A percentile compares a stretch with the other conserved stretches of the same genome.
Conservation (phyloP, 2,888 invertebrate genomes). For the Gasteruption jaculator region DNA sequence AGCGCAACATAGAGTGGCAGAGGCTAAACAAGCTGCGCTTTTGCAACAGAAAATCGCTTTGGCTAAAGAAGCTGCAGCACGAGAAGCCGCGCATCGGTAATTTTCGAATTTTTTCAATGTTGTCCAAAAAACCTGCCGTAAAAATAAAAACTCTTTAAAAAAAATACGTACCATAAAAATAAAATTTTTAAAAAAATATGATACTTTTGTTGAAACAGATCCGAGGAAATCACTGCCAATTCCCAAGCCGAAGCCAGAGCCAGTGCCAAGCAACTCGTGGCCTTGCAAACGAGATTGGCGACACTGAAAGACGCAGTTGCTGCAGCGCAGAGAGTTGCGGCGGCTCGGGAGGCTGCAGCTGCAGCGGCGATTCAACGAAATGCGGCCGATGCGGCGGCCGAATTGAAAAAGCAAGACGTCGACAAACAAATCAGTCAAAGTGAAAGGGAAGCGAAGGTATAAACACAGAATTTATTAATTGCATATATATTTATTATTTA, state of each 20-base stretch:
- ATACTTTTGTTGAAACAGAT: slow-evolving; percentile 26
- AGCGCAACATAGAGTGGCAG: slow-evolving; percentile 70
- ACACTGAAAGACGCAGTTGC: slow-evolving; percentile 68
- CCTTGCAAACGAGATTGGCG: slow-evolving; percentile 65
- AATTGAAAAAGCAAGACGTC: slow-evolving; percentile 59
- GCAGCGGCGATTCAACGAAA: slow-evolving; percentile 68
- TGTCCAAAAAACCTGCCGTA: not conserved
- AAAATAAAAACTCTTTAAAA: not conserved
- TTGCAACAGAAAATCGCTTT: slow-evolving; percentile 70
- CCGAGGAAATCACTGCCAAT: slow-evolving; percentile 43
- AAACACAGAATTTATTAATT: slow-evolving; percentile 4
- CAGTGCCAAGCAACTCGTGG: slow-evolving; percentile 59
- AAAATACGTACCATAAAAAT: not conserved
- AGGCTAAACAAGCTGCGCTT: slow-evolving; percentile 68
- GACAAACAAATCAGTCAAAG: slow-evolving; percentile 47
- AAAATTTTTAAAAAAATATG: not conserved
- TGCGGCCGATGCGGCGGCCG: slow-evolving; percentile 66
- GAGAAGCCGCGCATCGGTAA: slow-evolving; percentile 44
- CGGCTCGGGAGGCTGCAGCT: slow-evolving; percentile 69
- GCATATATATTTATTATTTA: not conserved
- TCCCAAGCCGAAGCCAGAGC: slow-evolving; percentile 42
- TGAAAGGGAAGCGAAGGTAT: slow-evolving; percentile 46
- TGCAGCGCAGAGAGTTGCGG: slow-evolving; percentile 68
- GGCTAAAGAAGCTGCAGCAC: slow-evolving; percentile 69
- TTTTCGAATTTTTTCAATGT: slow-evolving; percentile 5